Percentiles rank a stretch among this genome's conserved stretches.
Evolutionary conservation across 2,888 invertebrate genomes (phyloP).

Genomic region (Exephanes ischioxanthus): DNA sequence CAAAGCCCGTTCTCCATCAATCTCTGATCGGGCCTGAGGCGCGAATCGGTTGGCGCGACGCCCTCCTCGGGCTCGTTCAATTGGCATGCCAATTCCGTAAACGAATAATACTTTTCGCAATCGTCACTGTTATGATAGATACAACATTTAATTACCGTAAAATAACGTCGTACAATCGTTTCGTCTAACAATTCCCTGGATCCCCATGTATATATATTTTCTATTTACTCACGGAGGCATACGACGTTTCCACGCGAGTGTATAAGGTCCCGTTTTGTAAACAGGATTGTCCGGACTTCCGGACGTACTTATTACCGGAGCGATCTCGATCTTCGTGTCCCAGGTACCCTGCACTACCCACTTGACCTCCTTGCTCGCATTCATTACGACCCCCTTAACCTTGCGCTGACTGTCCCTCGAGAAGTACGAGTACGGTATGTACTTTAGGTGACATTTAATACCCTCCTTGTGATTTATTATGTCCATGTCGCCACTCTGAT

Average conservation of each 20-base stretch:
- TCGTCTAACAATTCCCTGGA: not conserved
- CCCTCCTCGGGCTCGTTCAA: constrained; percentile 97
- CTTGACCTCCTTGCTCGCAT: constrained; percentile 90
- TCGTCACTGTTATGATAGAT: constrained; percentile 85
- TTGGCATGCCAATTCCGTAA: constrained; percentile 97
- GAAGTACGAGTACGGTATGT: constrained; percentile 99
- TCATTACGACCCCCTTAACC: constrained; percentile 93
- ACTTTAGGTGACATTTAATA: constrained; percentile 98
- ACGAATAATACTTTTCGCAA: constrained; percentile 94
- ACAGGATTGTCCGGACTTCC: constrained; percentile 92
- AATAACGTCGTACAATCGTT: not conserved
- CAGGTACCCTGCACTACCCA: constrained; percentile 94
- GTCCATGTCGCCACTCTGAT: constrained; percentile 99
- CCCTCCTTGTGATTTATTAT: constrained; percentile 96
- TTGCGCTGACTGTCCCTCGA: constrained; percentile 97
- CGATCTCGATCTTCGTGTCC: constrained; percentile 98
- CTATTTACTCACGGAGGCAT: constrained; percentile 88
- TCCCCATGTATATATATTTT: not conserved
- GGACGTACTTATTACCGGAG: constrained; percentile 92
- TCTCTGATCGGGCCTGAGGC: constrained; percentile 97
- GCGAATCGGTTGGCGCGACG: constrained; percentile 97
- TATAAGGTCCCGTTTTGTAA: constrained; percentile 96
- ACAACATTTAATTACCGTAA: constrained; percentile 25
- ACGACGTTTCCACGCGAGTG: constrained; percentile 94
- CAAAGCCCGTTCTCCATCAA: constrained; percentile 98